Evolutionary conservation across 2,888 invertebrate genomes (phyloP), one percentile per base, ranked within the genome.

Genomic region (Neoscelio sp.): DNA sequence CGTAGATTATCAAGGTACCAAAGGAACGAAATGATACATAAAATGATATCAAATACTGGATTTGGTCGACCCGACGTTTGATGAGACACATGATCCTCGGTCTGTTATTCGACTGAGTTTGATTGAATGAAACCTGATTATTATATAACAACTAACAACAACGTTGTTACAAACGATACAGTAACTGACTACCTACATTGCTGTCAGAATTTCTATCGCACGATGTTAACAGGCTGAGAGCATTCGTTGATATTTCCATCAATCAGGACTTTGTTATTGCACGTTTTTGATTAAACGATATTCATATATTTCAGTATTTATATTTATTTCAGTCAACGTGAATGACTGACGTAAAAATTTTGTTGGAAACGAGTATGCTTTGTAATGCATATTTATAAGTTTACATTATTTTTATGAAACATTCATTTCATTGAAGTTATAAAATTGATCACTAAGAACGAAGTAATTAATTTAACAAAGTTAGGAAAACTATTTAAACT

Each of bases 81-180:
- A 58, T 50, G 62, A 40, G 52, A 68, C 26, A 18, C 33, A 12
- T 26, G 48, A 54, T 28, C 26, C 46, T 44, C 15, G 10, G 5
- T 26, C 10, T 48, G 26, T 44, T 1, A 44, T 52, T 42, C 60
- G 12, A 28, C 23, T 15, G 50, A 58, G 30, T 58, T 64, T 56
- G 60, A 65, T 70, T 50, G 71, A 75, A 67, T 46, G 68, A 79
- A 70, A 75, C 46, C 33, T 42, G 68, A 74, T 79, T 75, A 79
- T 75, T 58, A 40, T 23, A 30, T 62, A 68, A 67, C 52, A 56
- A 58, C 26, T 46, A 65, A 44, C 58, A 48, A 68, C 26, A 50
- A 44, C 67, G 20, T 54, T 64, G 78, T 74, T 68, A 68, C 73
- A 78, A 62, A 70, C 67, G 71, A 68, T 67, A 64, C 35, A 64